Base-by-base conservation (phyloP, 2,797 vertebrate genomes). In the Smutsia gigantea region DNA sequence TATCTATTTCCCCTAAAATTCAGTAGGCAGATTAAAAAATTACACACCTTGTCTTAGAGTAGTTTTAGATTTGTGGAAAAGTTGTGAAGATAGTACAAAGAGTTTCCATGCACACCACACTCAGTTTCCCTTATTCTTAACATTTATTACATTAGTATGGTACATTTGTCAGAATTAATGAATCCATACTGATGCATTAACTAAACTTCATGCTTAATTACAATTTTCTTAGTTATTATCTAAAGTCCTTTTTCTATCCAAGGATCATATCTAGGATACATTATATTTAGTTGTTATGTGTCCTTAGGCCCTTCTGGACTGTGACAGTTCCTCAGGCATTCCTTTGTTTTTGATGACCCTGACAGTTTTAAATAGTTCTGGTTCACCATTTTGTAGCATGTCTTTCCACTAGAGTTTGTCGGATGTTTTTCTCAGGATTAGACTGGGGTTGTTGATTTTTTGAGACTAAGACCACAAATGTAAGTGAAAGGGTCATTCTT, bases 381-480 rank as follows among this genome's bases (percentile, higher is more conserved):
- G 31, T 31, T 66, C 17, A 19, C 19, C 57, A 82, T 81, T 95
- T 91, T 91, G 39, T 87, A 59, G 19, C 72, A 19, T 82, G 21
- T 82, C 4, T 13, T 12, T 84, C 42, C 49, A n/a, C 10, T 79
- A 55, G 17, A 71, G 15, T 78, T 86, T 82, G 31, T 57, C 14
- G 61, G n/a, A 59, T 87, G 7, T n/a, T 87, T 89, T 92, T 66
- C 75, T 87, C 27, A 29, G 68, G 59, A 81, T 61, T 86, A 90
- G 57, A 55, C 23, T 71, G 34, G 9, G 29, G 34, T 88, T 57
- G 57, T 94, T 37, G 5, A 13, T 57, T 72, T 46, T 91, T 72
- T 27, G 18, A 94, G 64, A 72, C 18, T 34, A 37, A 79, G 34
- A 63, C 31, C 29, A 86, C 19, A 63, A 94, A 95, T 49, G 7